Conservation (phyloP, 2,113 vertebrate species). For the Pangasianodon gigas region DNA sequence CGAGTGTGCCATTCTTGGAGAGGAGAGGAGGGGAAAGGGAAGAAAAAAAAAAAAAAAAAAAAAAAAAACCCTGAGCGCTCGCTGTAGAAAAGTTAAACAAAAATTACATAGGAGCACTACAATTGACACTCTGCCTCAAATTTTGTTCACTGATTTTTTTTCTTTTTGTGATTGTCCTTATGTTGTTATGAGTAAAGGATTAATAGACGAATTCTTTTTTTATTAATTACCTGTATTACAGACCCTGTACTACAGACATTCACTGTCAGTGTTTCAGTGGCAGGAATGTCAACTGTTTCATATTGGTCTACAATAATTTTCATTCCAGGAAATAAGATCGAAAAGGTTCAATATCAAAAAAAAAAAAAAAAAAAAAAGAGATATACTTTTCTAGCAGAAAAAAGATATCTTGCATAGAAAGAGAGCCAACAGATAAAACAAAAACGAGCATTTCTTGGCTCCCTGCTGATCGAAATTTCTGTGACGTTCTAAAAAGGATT, state of each 20-base stretch:
- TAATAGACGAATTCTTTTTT: neutral
- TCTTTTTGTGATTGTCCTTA: neutral
- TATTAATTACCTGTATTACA: slow-evolving; percentile 2
- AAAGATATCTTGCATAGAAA: neutral
- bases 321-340: neutral
- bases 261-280: neutral
- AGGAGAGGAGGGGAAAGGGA: too few relatives aligned
- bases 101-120: slow-evolving; percentile 39
- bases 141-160: neutral
- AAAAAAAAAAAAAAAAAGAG: too few relatives aligned
- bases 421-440: neutral
- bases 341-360: neutral
- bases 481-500: neutral
- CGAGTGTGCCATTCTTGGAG: slow-evolving; percentile 58
- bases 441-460: neutral
- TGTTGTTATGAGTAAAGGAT: neutral
- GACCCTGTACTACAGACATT: neutral
- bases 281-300: neutral
- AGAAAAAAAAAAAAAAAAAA: neutral
- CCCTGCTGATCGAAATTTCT: neutral
- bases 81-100: slow-evolving; percentile 42
- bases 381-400: too few relatives aligned
- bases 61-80: neutral
- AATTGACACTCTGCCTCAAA: slow-evolving; percentile 56
- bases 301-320: neutral